These are phyloP conservation scores for Mermis nigrescens DNA, from an alignment of 2,888 invertebrate genomes.

Conservation along the genomic window DNA sequence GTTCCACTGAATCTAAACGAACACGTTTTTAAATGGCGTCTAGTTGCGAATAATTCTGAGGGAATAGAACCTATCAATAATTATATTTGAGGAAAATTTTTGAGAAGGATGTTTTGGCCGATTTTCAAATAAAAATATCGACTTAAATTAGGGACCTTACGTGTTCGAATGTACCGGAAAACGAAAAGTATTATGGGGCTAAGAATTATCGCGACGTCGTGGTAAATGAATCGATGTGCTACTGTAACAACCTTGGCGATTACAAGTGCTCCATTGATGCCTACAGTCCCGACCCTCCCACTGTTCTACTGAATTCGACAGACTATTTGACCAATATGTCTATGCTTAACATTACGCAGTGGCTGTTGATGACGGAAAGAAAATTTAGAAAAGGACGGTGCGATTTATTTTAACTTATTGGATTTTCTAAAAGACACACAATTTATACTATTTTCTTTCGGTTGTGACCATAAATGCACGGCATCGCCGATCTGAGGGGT, in stretches of 20 bases:
- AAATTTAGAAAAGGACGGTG: constrained; percentile 33
- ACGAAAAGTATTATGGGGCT: background rate
- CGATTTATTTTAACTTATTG: too few species aligned
- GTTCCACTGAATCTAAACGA: too few species aligned
- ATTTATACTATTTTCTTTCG: too few species aligned
- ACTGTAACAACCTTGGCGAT: constrained; percentile 17
- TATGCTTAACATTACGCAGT: constrained; percentile 6
- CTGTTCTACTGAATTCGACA: constrained; percentile 29
- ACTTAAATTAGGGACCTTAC: background rate
- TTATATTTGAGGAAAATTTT: too few species aligned
- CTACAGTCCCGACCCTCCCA: constrained; percentile 32
- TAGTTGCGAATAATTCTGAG: too few species aligned
- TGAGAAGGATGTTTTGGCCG: too few species aligned
- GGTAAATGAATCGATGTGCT: background rate
- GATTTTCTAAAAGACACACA: too few species aligned
- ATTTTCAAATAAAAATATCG: too few species aligned
- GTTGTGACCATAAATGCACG: too few species aligned
- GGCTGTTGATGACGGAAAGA: constrained; percentile 13
- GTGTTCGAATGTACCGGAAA: background rate
- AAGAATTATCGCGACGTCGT: background rate
- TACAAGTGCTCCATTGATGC: constrained; percentile 20
- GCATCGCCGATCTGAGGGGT: too few species aligned
- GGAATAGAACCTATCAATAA: too few species aligned
- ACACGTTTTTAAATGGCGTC: too few species aligned
- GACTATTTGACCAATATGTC: constrained; percentile 39